Conservation (phyloP, 2,888 invertebrate species). For the Macrophya annulata region DNA sequence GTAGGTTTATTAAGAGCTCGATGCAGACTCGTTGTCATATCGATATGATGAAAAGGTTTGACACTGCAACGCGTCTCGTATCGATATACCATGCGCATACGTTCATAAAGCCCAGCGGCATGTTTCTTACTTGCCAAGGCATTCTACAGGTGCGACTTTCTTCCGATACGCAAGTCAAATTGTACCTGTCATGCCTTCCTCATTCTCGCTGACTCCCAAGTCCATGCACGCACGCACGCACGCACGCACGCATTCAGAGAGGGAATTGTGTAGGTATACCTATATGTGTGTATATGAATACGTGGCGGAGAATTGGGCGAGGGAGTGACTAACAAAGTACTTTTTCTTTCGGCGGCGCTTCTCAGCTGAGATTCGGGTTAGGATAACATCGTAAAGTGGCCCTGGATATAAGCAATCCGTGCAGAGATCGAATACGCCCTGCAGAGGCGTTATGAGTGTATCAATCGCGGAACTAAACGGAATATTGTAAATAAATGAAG, state of each 20-base stretch:
- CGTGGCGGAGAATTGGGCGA: constrained; percentile 53
- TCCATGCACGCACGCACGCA: background rate
- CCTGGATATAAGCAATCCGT: constrained; percentile 67
- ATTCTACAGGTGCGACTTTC: constrained; percentile 44
- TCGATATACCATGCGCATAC: background rate
- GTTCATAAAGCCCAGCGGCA: constrained; percentile 14
- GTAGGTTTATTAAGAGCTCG: background rate
- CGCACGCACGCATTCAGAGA: background rate
- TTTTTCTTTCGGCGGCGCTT: constrained; percentile 61
- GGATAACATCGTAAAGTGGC: constrained; percentile 73
- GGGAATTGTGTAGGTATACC: background rate
- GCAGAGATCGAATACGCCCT: constrained; percentile 49
- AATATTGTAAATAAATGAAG: constrained; percentile 62
- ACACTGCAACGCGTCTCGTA: constrained; percentile 2
- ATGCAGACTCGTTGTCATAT: background rate
- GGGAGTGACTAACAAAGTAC: constrained; percentile 62
- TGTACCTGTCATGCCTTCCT: constrained; percentile 29
- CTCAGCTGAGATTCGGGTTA: constrained; percentile 69
- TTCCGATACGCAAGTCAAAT: constrained; percentile 24
- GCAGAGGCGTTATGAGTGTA: constrained; percentile 59
- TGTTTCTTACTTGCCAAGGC: background rate
- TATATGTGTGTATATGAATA: constrained; percentile 13
- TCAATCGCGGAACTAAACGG: constrained; percentile 62
- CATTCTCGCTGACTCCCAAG: background rate
- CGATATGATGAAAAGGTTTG: constrained; percentile 20